Percentiles rank a stretch among this genome's conserved stretches.
Conservation (phyloP, 2,113 vertebrate species). For the Neodontobutis hainanensis region DNA sequence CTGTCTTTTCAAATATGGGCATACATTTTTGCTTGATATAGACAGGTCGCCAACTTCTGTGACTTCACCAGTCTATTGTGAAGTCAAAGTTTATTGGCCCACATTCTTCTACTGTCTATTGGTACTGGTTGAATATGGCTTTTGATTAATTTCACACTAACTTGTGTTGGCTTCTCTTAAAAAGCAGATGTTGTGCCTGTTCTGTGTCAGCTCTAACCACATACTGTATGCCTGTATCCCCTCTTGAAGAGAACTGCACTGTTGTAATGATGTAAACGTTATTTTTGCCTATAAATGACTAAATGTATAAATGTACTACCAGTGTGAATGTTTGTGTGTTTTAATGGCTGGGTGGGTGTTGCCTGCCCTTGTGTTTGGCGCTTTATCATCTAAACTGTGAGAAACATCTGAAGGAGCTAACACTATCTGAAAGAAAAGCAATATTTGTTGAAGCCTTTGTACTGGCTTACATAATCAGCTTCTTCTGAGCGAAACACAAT, state of each 20-base stretch:
- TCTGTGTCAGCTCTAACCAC: conserved; percentile 56
- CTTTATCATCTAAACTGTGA: conserved; percentile 48
- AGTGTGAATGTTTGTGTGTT: conserved; percentile 42
- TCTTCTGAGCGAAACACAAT: conserved; percentile 47
- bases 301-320: conserved; percentile 22
- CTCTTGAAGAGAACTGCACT: conserved; percentile 67
- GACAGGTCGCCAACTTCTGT: no score
- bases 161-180: conserved; percentile 36
- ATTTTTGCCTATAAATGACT: conserved; percentile 38
- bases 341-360: conserved; percentile 43
- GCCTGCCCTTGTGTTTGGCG: conserved; percentile 54
- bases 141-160: conserved; percentile 17
- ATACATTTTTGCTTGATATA: no score
- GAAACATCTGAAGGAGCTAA: conserved; percentile 33
- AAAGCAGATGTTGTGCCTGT: conserved; percentile 64
- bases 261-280: conserved; percentile 64
- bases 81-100: neutral
- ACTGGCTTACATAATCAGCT: conserved; percentile 28
- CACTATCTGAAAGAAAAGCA: conserved; percentile 52
- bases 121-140: conserved; percentile 51
- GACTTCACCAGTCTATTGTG: no score
- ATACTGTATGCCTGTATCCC: conserved; percentile 58
- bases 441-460: conserved; percentile 43
- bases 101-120: neutral
- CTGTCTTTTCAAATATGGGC: no score